A percentile compares a stretch with the other conserved stretches of the same genome.
Evolutionary conservation across 1,140 invertebrate genomes (phyloP).

Genomic region (Dermatophagoides farinae): DNA sequence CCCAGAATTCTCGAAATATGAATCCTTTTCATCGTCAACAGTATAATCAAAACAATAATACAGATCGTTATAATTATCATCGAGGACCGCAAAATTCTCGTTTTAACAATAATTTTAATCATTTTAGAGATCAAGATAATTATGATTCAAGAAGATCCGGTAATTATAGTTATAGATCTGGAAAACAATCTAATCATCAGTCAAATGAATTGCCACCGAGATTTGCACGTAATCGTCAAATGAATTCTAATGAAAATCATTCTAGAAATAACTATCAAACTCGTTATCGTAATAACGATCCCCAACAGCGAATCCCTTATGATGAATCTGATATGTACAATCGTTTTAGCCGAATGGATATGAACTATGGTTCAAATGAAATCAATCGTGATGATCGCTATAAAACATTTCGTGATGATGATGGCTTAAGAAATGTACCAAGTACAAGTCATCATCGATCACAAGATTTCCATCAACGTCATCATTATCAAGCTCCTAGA

Average conservation of each 20-base stretch:
- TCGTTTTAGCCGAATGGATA: background rate
- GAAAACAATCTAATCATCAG: background rate
- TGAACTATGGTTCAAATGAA: background rate
- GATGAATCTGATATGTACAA: background rate
- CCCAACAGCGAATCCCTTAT: background rate
- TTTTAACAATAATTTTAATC: too few species aligned
- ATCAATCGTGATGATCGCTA: background rate
- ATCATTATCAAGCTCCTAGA: background rate
- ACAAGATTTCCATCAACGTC: background rate
- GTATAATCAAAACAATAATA: background rate
- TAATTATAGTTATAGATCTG: too few species aligned
- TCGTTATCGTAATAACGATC: background rate
- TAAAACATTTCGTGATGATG: background rate
- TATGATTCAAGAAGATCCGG: too few species aligned
- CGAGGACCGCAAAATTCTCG: too few species aligned
- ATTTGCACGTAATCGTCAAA: background rate
- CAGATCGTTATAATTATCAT: background rate
- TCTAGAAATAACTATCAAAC: background rate
- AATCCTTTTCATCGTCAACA: background rate
- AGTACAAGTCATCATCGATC: background rate
- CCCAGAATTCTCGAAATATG: background rate
- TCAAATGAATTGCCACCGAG: background rate
- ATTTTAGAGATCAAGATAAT: too few species aligned
- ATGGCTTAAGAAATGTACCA: background rate
- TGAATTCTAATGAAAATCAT: background rate